Evolutionary conservation across 2,797 vertebrate genomes (phyloP), one percentile per base, ranked within the genome.

Genomic region (Rhinatrema bivittatum): DNA sequence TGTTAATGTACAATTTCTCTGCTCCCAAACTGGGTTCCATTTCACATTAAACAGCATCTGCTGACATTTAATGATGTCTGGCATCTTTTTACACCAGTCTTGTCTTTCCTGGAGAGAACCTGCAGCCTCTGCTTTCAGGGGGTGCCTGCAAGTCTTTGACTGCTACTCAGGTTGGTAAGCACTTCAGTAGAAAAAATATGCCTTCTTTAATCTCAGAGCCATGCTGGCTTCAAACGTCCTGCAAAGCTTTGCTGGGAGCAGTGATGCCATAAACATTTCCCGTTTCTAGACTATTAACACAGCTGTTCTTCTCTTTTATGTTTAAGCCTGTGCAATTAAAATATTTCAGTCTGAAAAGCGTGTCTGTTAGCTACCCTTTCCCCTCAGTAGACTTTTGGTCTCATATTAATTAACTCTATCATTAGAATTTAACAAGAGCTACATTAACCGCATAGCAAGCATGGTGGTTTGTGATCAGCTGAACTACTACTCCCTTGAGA

Each of bases 301-400:
- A 56, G 46, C 36, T 50, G 22, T 32, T 53, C 32, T 32, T 53
- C 32, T 42, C 46, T 62, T 60, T 52, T 31, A 28, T 29, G 1
- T 2, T 20, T 36, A 17, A 43, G 11, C 19, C 25, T 51, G 30
- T 14, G 7, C 25, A 43, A 29, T 29, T 39, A 34, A 25, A 53
- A 28, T 16, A 16, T 36, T 55, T 53, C 35, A 46, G 39, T 21
- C 41, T 29, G 9, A 45, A 56, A 64, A 57, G 46, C 35, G 35
- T 2, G 0, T 29, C 25, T 53, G 39, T 46, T 38, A 28, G 16
- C 36, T 40, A 42, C 38, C 33, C 51, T 23, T 3, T 3, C 39
- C 37, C 13, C 10, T 36, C 29, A 32, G 10, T 42, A 4, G 30
- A 30, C 18, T 22, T 4, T 7, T 39, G 3, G 32, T 32, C 10